Evolutionary conservation across 2,797 vertebrate species (phyloP).

Genomic region (Ceyx erithaca): DNA sequence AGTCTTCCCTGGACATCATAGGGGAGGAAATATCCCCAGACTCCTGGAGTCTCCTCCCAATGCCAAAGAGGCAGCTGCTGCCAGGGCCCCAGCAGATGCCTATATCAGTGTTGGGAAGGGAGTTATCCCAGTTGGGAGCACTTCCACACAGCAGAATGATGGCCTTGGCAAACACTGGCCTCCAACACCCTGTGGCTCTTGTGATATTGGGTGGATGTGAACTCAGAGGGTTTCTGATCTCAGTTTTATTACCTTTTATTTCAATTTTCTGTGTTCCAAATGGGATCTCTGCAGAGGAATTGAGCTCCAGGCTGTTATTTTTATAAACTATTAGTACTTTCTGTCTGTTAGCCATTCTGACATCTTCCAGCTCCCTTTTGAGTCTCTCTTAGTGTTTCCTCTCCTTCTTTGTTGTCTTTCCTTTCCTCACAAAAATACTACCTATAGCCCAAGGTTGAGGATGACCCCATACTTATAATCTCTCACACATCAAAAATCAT

Average conservation of each 20-base stretch:
- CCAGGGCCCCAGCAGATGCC: not conserved
- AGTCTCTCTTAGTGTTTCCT: not conserved
- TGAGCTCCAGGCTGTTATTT: constrained; percentile 32
- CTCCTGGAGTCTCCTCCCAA: not conserved
- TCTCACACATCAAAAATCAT: not conserved
- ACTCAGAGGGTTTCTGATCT: not conserved
- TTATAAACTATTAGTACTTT: constrained; percentile 17
- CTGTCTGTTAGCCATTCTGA: not conserved
- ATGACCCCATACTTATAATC: not conserved
- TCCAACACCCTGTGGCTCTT: not conserved
- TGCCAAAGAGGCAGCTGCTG: not conserved
- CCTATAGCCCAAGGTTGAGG: not conserved
- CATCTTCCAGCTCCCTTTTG: constrained; percentile 5
- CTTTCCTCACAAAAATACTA: constrained; percentile 9
- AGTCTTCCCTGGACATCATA: not conserved
- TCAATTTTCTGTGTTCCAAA: not conserved
- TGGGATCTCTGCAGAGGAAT: not conserved
- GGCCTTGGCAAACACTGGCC: not conserved
- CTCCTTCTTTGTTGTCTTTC: not conserved
- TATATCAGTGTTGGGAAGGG: not conserved
- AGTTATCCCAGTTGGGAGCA: not conserved
- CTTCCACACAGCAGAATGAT: fast-evolving
- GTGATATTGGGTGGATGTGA: not conserved
- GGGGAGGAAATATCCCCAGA: not conserved
- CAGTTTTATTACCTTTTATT: not conserved